Base-by-base conservation (phyloP, 1,140 invertebrate species). In the Nomia melanderi region DNA sequence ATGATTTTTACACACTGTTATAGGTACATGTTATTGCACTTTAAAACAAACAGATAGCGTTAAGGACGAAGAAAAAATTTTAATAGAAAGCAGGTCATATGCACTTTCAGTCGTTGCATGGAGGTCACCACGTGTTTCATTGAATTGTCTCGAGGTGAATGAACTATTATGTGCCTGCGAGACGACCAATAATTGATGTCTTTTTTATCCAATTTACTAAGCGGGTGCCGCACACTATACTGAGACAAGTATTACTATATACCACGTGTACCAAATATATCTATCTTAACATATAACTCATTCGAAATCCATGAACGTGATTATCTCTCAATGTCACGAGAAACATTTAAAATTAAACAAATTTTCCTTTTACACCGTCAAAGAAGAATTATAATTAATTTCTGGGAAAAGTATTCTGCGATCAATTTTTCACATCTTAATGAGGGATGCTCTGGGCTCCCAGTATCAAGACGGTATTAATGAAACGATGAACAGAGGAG, bases 151-250 rank as follows among this genome's bases (percentile, higher is more conserved):
- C 39, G 41, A 63, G 65, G 59, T 79, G 65, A 77, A 80, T 23
- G 74, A 77, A 77, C 78, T 59, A 56, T 79, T 77, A 57, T 64
- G 65, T 73, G 25, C 29, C 57, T 25, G 9, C 12, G 12, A 29
- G 47, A 31, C 56, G 47, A 33, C 56, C 57, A 27, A 62, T 71
- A 77, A 77, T 77, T 77, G 44, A 63, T 71, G 67, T 54, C 67
- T 41, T 56, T 71, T 77, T 77, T 71, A 77, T 77, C 75, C 75
- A 77, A 77, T 77, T 63, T 62, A 71, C 6, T 33, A 27, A 27
- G 2, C 23, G 14, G 14, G 5, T n/a, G 14, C 14, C 44, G 14
- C 11, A 63, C 41, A 14, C 23, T 36, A 60, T 39, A 36, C 23
- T 29, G 7, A 4, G 36, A 33, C 33, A 63, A 41, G 36, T 44